A percentile compares a stretch with the other conserved stretches of the same genome.
These are phyloP conservation scores for Rhinichthys klamathensis DNA, from an alignment of 2,113 vertebrate genomes.

Conservation along the genomic window DNA sequence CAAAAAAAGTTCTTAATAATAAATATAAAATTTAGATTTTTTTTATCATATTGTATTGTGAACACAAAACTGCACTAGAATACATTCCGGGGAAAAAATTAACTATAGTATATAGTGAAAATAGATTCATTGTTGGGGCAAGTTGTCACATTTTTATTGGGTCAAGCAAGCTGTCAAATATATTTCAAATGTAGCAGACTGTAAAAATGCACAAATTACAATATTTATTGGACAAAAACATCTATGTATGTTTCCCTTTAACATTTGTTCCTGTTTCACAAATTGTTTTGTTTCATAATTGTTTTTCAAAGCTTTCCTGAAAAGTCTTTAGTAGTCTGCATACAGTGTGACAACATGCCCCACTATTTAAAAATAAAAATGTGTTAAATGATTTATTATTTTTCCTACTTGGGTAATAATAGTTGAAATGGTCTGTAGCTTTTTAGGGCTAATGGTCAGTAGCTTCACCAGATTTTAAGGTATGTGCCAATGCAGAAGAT, in stretches of 20 bases:
- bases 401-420: not conserved
- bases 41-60: not conserved
- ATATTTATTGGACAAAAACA: not conserved
- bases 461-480: not conserved
- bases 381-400: not conserved
- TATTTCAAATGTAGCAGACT: not conserved
- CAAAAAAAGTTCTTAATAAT: not conserved
- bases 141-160: too few species aligned
- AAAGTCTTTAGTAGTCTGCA: not conserved
- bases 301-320: not conserved
- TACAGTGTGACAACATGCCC: not conserved
- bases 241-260: not conserved
- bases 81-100: not conserved
- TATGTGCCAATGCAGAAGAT: not conserved
- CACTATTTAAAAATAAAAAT: not conserved
- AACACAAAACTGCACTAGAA: not conserved
- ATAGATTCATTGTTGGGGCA: too few species aligned
- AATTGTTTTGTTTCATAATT: not conserved
- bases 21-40: not conserved
- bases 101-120: too few species aligned
- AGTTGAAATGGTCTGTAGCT: not conserved
- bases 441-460: not conserved
- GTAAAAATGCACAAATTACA: not conserved
- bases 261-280: not conserved
- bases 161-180: not conserved